A percentile compares a stretch with the other conserved stretches of the same genome.
Evolutionary conservation across 2,888 invertebrate species (phyloP).

Genomic region (Iselma pallidipennis): DNA sequence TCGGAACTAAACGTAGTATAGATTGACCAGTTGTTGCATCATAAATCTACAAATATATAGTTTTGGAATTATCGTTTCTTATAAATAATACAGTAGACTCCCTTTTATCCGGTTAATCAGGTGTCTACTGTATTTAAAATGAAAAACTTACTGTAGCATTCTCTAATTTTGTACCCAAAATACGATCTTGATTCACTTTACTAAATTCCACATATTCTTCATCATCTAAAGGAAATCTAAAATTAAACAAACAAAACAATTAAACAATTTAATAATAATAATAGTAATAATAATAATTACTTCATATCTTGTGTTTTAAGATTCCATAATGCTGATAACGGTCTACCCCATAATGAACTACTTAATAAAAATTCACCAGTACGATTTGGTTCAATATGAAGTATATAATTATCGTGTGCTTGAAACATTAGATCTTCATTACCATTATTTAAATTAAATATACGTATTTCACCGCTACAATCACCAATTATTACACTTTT

Average conservation of each 20-base stretch:
- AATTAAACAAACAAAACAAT: slow-evolving; percentile 24
- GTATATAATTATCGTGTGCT: slow-evolving; percentile 87
- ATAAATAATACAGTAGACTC: no score
- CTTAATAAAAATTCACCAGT: slow-evolving; percentile 80
- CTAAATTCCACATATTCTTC: slow-evolving; percentile 94
- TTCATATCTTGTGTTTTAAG: slow-evolving; percentile 68
- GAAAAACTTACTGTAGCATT: slow-evolving; percentile 68
- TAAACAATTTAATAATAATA: slow-evolving; percentile 7
- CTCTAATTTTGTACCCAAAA: slow-evolving; percentile 87
- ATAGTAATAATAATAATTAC: slow-evolving; percentile 54
- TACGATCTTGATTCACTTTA: slow-evolving; percentile 79
- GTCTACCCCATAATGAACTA: slow-evolving; percentile 83
- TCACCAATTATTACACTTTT: slow-evolving; percentile 79
- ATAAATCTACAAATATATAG: slow-evolving; percentile 68
- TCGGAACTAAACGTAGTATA: slow-evolving; percentile 74
- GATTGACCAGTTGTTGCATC: slow-evolving; percentile 82
- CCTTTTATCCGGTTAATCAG: no score
- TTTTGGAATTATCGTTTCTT: no score
- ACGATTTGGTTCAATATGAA: slow-evolving; percentile 73
- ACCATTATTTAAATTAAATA: slow-evolving; percentile 83
- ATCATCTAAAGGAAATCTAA: slow-evolving; percentile 73
- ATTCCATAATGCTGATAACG: slow-evolving; percentile 81
- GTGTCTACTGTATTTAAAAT: no score
- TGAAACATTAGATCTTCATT: slow-evolving; percentile 76
- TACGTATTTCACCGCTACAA: slow-evolving; percentile 86